Base-by-base conservation (phyloP, 2,888 invertebrate species). In the Calliscelio sp. region DNA sequence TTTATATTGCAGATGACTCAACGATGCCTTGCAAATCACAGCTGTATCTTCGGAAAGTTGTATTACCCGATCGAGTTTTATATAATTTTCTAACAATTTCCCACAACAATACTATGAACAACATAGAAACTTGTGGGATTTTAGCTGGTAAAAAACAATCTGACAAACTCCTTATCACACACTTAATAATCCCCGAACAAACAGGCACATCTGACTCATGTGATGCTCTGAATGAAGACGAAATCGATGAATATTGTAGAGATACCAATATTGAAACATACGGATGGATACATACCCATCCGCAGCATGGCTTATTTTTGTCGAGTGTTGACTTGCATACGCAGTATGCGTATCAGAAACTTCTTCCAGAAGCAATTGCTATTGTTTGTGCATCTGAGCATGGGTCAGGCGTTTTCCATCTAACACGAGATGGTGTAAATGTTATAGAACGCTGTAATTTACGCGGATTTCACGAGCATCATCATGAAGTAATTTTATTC, bases 241-340 rank as follows among this genome's bases (percentile, higher is more conserved):
- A 68, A 6, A 16, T 53, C n/a, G 3, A 16, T 38, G 16, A 53
- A 24, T 68, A 53, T 68, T 53, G 35, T 10, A 24, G 8, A 8
- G 28, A 38, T 7, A 8, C 0, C 7, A 4, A 55, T 11, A 7
- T 68, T 5, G 25, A 38, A 24, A 2, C n/a, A 6, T 68, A 68
- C 25, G 68, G 68, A 11, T 68, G 53, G 70, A 57, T 71, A 8
- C 70, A 57, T 20, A 71, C 70, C 0, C 57, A 71, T 44, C 70
- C 70, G 2, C 1, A 41, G n/a, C 46, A 71, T 7, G 57, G 24
- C 1, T 41, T 71, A 24, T 71, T 57, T 44, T 57, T 71, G 14
- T 71, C 57, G 5, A 57, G 55, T 20, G 18, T 71, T 1, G 57
- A 71, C 16, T 41, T 71, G 32, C 70, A 71, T 11, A 57, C 28